Base-by-base conservation (phyloP, 2,888 invertebrate genomes). In the Diaphora mendica region DNA sequence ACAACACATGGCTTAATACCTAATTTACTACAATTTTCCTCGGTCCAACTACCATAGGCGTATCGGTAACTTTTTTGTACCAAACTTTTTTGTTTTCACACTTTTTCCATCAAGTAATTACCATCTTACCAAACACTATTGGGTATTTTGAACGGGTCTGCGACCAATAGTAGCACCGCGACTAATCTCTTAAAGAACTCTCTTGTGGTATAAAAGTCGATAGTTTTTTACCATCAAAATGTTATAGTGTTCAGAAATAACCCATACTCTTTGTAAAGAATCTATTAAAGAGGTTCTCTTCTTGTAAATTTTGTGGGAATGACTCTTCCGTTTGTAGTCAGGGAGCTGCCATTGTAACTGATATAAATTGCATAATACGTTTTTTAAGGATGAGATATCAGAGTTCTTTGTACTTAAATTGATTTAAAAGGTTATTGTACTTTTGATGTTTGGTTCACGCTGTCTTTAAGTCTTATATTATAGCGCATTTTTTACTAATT, bases 11-110 rank as follows among this genome's bases (percentile, higher is more conserved):
- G 84, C 78, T 73, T 77, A 82, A 85, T 85, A 87, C 87, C 85
- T 84, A 93, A 93, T 93, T 92, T 93, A 92, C 87, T 75, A 75
- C 92, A 86, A 93, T 93, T 93, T 91, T 91, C 92, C 86, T 88
- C 93, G 93, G 89, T 87, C 85, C 86, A 85, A 83, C 90, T 89
- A 82, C 77, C 79, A 74, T 76, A 75, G 81, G 78, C 82, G 82
- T 85, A 79, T 80, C 85, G 75, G 68, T 11, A 55, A 82, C 86
- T 88, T 87, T 87, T 85, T 85, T 75, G 69, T 44, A 48, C 67
- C 55, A 72, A 77, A 75, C 73, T 82, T 83, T 73, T 76, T 83
- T 80, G 77, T 78, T 76, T 79, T 74, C 82, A 85, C 87, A 89
- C 87, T 88, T 90, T 90, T 92, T 90, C 86, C 83, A 87, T 23